Conservation (phyloP, 2,888 invertebrate genomes). For the Marasmarcha lunaedactyla region DNA sequence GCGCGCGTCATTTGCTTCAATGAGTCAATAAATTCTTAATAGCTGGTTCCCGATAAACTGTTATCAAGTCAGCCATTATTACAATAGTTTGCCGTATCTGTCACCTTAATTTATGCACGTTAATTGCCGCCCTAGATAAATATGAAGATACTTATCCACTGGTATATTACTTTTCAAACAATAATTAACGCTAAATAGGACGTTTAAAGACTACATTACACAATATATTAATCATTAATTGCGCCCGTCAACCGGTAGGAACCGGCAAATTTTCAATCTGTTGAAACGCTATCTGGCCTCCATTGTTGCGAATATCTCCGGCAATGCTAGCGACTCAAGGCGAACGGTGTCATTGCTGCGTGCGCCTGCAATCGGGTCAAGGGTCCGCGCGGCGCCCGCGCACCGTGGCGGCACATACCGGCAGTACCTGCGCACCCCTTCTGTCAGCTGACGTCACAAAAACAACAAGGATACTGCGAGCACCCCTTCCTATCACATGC, state of each 20-base stretch:
- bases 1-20: constrained; percentile 51
- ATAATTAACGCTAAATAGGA: constrained; percentile 26
- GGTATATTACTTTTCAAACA: neutral
- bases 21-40: constrained; percentile 44
- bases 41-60: constrained; percentile 35
- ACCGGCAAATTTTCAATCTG: constrained; percentile 63
- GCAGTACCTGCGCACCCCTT: constrained; percentile 48
- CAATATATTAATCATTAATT: constrained; percentile 49
- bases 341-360: constrained; percentile 68
- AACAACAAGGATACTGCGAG: constrained; percentile 33
- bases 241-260: constrained; percentile 43
- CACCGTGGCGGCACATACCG: constrained; percentile 24
- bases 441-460: constrained; percentile 45
- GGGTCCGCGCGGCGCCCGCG: constrained; percentile 37
- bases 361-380: constrained; percentile 66
- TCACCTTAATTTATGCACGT: constrained; percentile 22
- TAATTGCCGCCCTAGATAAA: constrained; percentile 25
- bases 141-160: constrained; percentile 10
- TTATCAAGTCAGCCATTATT: constrained; percentile 50
- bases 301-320: constrained; percentile 71
- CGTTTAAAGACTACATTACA: constrained; percentile 34
- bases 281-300: constrained; percentile 70
- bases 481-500: constrained; percentile 32
- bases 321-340: constrained; percentile 68
- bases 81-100: constrained; percentile 32